Conservation (phyloP, 2,797 vertebrate genomes). For the Carcharodon carcharias region DNA sequence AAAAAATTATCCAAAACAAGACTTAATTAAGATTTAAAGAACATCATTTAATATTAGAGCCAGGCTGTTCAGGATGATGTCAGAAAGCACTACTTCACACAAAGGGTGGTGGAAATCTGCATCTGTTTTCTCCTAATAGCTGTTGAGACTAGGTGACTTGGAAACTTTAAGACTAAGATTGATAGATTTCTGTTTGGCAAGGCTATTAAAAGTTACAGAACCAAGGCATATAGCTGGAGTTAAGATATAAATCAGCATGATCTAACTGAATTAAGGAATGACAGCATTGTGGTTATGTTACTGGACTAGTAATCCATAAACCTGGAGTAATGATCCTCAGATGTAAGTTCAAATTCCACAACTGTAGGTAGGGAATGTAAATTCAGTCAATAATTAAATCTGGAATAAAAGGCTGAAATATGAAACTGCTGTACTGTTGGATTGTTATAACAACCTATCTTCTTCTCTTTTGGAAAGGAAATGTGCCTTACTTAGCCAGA, state of each 20-base stretch:
- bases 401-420: too few species aligned
- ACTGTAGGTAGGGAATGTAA: too few species aligned
- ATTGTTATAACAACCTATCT: too few species aligned
- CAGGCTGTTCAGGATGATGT: neutral
- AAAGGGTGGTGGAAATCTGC: neutral
- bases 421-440: too few species aligned
- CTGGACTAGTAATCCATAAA: neutral
- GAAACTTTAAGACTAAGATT: neutral
- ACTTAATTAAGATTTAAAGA: too few species aligned
- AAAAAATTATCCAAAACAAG: neutral
- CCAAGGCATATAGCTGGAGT: neutral
- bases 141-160: neutral
- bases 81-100: neutral
- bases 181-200: neutral
- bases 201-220: neutral
- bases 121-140: neutral
- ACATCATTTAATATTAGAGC: neutral
- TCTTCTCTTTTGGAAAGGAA: too few species aligned
- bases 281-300: neutral
- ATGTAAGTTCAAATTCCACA: too few species aligned
- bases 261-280: neutral
- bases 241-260: neutral
- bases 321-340: too few species aligned
- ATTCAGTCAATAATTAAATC: too few species aligned
- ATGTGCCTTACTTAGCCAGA: too few species aligned